Evolutionary conservation across 1,140 invertebrate genomes (phyloP), one percentile per base, ranked within the genome.

Genomic region (Platyscapa corneri): DNA sequence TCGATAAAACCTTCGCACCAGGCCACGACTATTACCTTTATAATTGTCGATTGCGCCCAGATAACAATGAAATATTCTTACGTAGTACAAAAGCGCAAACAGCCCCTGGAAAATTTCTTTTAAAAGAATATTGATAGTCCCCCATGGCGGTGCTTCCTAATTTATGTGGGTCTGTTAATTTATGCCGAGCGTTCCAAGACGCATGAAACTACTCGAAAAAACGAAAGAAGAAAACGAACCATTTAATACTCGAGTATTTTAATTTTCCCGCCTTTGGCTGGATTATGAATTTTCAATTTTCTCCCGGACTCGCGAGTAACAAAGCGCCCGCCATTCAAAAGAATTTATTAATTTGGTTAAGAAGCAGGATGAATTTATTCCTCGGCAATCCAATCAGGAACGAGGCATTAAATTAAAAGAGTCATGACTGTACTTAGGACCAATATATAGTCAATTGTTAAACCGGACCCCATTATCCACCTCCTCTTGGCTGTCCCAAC

Each of bases 281-380:
- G 16, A 42, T 39, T 0, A 10, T 37, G 0, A 20, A 27, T 27
- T 74, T 42, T 42, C 10, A 42, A n/a, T 42, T 27, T 34, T 42
- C 39, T 37, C 20, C 20, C 42, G 8, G 0, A 0, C 0, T 18
- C n/a, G 2, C 14, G 3, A 30, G 16, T 18, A 65, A 67, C 37
- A 39, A 42, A 39, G 39, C 37, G 8, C 32, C 12, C 37, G 32
- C 37, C 20, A 7, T 23, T 49, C 30, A 37, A 27, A 27, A 46
- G n/a, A n/a, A 42, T 39, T 70, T 53, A 78, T 78, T 82, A 79
- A 75, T 37, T 14, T 39, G n/a, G 30, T 64, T 70, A 37, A 72
- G 37, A 39, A 34, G 6, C n/a, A 30, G 64, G 74, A 86, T 82
- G 37, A 79, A 78, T 53, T 34, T 60, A 39, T 32, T 37, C 34